Evolutionary conservation across 2,113 vertebrate genomes (phyloP).

Genomic region (Chaetodon trifascialis): DNA sequence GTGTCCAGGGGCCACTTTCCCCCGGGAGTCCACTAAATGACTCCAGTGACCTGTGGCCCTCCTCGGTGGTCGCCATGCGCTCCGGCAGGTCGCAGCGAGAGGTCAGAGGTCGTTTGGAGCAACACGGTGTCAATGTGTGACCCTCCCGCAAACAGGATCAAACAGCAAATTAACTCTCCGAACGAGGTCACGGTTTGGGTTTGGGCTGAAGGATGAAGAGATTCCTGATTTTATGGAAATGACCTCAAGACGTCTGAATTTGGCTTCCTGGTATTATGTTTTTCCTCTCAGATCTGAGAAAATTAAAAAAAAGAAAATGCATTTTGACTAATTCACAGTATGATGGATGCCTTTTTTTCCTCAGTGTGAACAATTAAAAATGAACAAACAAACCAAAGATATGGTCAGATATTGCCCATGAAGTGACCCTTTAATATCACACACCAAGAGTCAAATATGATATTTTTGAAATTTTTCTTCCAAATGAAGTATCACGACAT

Average conservation of each 20-base stretch:
- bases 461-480: not conserved
- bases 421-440: constrained; percentile 10
- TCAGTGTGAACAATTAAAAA: not conserved
- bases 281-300: not conserved
- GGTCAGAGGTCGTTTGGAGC: constrained; percentile 62
- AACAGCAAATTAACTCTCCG: constrained; percentile 44
- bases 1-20: constrained; percentile 63
- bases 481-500: not conserved
- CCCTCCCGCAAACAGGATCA: constrained; percentile 49
- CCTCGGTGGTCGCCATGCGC: constrained; percentile 54
- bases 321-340: not conserved
- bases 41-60: constrained; percentile 71
- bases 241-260: not conserved
- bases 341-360: not conserved
- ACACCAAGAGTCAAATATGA: constrained; percentile 4
- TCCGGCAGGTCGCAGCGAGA: constrained; percentile 60
- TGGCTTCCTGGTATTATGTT: not conserved
- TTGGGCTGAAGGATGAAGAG: constrained; percentile 3
- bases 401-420: not conserved
- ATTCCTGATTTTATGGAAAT: constrained; percentile 20
- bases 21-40: constrained; percentile 65
- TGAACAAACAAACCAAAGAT: constrained; percentile 1
- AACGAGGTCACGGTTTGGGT: constrained; percentile 24
- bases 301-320: not conserved
- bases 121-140: constrained; percentile 57